Base-by-base conservation (phyloP, 1,140 invertebrate species). In the Rhyacophila brunnea region DNA sequence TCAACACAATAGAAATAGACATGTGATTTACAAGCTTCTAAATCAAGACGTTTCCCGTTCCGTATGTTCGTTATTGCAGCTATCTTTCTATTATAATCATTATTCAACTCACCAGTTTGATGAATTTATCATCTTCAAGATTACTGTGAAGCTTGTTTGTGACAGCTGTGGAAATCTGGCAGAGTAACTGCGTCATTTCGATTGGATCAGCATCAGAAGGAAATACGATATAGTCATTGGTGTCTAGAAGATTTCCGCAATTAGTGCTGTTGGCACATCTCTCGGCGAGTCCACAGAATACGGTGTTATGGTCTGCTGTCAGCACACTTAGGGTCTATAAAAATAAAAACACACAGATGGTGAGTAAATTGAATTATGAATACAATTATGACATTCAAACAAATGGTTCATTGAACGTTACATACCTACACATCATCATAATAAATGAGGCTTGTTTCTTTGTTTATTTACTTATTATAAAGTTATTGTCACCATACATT, bases 301-400 rank as follows among this genome's bases (percentile, higher is more conserved):
- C 69, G 14, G 70, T 70, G 58, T 67, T 45, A 20, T 66, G 68
- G 17, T 70, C 43, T 2, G 69, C 72, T 11, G 71, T 71, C 28
- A 79, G 49, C 0, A 69, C 56, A 58, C 64, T 74, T 45, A 75
- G 70, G 0, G 68, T 74, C 76, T 79, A 63, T 19, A 71, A 72
- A 35, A 18, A 7, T 28, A 42, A 20, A 1, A 28, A n/a, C 0
- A 50, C 18, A n/a, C n/a, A 11, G 7, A 0, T 47, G n/a, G 32
- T 28, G 15, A 19, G 28, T 2, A 1, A 46, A 7, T 46, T 48
- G 23, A 49, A 49, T 15, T 1, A 1, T 43, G 6, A 9, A 19
- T 46, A 5, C 3, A 5, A 40, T 13, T 5, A 17, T 4, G 3
- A 13, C 5, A 4, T n/a, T 4, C 11, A 40, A 6, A 5, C 11